Base-by-base conservation (phyloP, 2,888 invertebrate species). In the Dorcus hopei region DNA sequence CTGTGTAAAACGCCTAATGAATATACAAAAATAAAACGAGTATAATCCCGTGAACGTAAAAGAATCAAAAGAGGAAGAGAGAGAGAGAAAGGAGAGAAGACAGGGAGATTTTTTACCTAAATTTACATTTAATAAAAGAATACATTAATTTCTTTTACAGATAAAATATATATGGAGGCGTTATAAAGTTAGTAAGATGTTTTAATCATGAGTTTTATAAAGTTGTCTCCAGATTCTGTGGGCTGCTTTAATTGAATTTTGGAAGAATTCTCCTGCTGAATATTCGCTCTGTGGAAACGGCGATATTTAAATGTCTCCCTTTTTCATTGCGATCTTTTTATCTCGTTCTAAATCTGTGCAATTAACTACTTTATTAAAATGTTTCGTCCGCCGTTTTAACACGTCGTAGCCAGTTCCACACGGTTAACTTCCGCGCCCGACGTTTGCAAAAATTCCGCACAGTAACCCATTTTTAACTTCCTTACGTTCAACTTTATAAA, bases 151-250 rank as follows among this genome's bases (percentile, higher is more conserved):
- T 49, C 48, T 54, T 54, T 54, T 49, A 60, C 54, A 58, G 52
- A 54, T 63, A 60, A 57, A 56, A 58, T 60, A 63, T 63, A 59
- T 56, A 59, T 51, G 59, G 48, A 38, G 49, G 47, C 47, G 52
- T 52, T 54, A 55, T 51, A 61, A 59, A 52, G 57, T 52, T 48
- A 52, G 54, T 49, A 51, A 45, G 70, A 71, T 73, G 73, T 73
- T 74, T 74, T 71, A 74, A 72, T 74, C 72, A 73, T 73, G 74
- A 74, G 71, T 70, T 72, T 71, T 70, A 69, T 71, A 71, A 73
- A 73, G 71, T 72, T 72, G 71, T 69, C 71, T 63, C 61, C 61
- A 54, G 64, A 61, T 64, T 65, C 63, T 58, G 58, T 33, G 26
- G 26, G 52, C 64, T 56, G 63, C 67, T 70, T 67, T 72, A 71